Evolutionary conservation across 2,113 vertebrate genomes (phyloP).

Genomic region (Rattus norvegicus): GRCr8 NC_086020.1:41347501-41348000

Average conservation of each 20-base stretch:
- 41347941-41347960: neutral
- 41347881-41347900: neutral
- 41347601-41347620: neutral
- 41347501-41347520: neutral
- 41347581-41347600: neutral
- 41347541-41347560: neutral
- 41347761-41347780: neutral
- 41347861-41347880: neutral
- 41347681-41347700: neutral
- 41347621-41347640: neutral
- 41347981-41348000: neutral
- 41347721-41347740: slow-evolving; percentile 23
- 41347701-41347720: neutral
- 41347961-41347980: neutral
- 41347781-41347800: neutral
- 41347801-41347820: slow-evolving; percentile 23
- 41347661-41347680: neutral
- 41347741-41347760: neutral
- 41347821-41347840: neutral
- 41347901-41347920: neutral
- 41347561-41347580: neutral
- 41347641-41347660: neutral
- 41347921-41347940: neutral
- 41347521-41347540: neutral
- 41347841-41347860: neutral